Base-by-base conservation (phyloP, 2,797 vertebrate species). In the Syncerus caffer region DNA sequence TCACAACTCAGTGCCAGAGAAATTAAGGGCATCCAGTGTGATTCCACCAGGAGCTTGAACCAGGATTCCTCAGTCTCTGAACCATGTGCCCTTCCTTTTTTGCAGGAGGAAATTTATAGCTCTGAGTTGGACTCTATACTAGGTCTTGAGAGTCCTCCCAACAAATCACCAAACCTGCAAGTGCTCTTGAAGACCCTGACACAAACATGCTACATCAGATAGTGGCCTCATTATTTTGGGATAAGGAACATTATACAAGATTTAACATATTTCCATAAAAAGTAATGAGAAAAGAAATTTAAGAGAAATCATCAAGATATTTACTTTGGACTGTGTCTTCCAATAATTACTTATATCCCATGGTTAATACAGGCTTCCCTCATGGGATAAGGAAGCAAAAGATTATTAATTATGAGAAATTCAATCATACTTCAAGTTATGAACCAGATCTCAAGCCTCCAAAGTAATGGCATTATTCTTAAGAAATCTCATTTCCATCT, bases 391-490 rank as follows among this genome's bases (percentile, higher is more conserved):
- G 53, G 23, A 90, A 82, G 34, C 7, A 58, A 80, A 12, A 94
- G 89, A 89, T 95, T 85, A 96, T 96, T 97, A 97, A 96, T 93
- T 86, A 90, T 84, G 78, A 79, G 6, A 92, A 76, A 95, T 71
- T 95, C 55, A 98, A 27, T 78, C 42, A 62, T 78, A 90, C 21
- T 84, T 96, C 83, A 93, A 95, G 74, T 45, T 85, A 71, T 51
- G 78, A 93, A 88, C 51, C 67, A 95, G 25, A 6, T 96, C 85
- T 84, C 62, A 83, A 88, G 31, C 16, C 89, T 97, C 87, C 85
- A 93, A 95, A 90, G 80, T 74, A 96, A 93, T 62, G 34, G 50
- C 64, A 91, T 92, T 89, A 82, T 90, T 87, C 89, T 91, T 95
- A 94, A 89, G 71, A 95, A 96, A 80, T 89, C 91, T 94, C 57